These are phyloP conservation scores for Anthophora plumipes DNA, from an alignment of 2,888 invertebrate species.

Conservation along the genomic window DNA sequence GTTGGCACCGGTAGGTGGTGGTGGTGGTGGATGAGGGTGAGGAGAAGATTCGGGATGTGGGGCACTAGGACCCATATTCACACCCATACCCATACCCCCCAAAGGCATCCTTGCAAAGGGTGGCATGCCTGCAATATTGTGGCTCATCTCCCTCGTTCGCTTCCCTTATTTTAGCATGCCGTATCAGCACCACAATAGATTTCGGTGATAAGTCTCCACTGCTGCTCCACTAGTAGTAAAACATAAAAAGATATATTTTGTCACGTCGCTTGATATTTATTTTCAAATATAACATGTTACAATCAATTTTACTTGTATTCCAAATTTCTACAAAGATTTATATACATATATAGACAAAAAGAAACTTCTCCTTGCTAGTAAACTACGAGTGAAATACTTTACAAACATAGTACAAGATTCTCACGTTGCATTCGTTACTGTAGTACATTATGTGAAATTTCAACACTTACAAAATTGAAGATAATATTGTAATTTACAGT, in stretches of 20 bases:
- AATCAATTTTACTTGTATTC: background rate
- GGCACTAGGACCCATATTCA: constrained; percentile 85
- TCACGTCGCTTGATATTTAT: background rate
- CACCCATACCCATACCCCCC: constrained; percentile 87
- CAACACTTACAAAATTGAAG: background rate
- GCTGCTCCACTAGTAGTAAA: constrained; percentile 62
- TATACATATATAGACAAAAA: background rate
- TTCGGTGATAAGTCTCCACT: constrained; percentile 68
- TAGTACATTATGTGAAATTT: background rate
- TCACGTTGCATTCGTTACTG: background rate
- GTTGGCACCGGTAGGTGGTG: constrained; percentile 92
- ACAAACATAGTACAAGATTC: background rate
- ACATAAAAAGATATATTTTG: constrained; percentile 19
- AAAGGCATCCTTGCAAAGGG: constrained; percentile 90
- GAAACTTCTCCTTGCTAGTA: too few relatives aligned
- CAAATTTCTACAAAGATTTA: too few relatives aligned
- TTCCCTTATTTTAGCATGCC: constrained; percentile 83
- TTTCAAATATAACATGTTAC: background rate
- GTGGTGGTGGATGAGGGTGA: constrained; percentile 88
- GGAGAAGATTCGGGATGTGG: constrained; percentile 91
- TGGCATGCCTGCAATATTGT: constrained; percentile 92
- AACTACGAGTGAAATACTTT: background rate
- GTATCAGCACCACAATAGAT: constrained; percentile 77
- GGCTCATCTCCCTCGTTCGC: constrained; percentile 88
- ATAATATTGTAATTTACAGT: background rate